A percentile compares a stretch with the other conserved stretches of the same genome.
phyloP scores from a whole-genome alignment of 2,113 vertebrate genomes.

The Bos indicus region DNA sequence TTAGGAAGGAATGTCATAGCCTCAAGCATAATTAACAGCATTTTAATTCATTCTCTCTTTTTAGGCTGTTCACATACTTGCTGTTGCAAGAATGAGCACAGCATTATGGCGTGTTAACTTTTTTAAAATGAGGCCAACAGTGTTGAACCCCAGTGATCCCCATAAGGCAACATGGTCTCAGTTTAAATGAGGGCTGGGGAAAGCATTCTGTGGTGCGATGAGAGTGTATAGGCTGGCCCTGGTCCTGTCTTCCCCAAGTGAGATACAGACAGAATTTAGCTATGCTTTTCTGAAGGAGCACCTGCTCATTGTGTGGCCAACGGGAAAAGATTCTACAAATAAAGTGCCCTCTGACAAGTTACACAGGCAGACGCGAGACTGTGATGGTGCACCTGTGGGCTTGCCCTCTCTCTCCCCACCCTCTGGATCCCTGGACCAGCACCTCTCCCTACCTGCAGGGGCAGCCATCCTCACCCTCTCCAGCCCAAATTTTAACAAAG shows the following conservation, averaged over 20 bases:
- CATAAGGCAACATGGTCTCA: conserved; percentile 11
- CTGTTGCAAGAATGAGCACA: conserved; percentile 70
- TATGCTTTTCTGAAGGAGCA: conserved; percentile 44
- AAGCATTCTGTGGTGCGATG: background rate
- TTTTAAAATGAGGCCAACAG: conserved; percentile 64
- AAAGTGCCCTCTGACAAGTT: conserved; percentile 42
- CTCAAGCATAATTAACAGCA: conserved; percentile 77
- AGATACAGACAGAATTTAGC: conserved; percentile 55
- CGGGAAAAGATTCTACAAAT: conserved; percentile 62
- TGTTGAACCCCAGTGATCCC: background rate
- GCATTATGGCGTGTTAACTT: conserved; percentile 40
- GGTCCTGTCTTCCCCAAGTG: conserved; percentile 24
- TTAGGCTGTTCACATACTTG: conserved; percentile 75
- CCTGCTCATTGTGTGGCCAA: conserved; percentile 64
- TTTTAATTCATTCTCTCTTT: conserved; percentile 77
- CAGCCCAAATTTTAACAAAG: conserved; percentile 37
- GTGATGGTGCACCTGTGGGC: background rate
- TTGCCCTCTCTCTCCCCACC: background rate
- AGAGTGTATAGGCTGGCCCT: background rate
- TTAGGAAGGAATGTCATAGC: conserved; percentile 75
- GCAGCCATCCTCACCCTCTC: conserved; percentile 10
- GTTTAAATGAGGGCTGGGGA: conserved; percentile 31
- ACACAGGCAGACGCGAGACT: background rate
- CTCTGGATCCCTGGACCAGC: background rate
- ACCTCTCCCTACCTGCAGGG: background rate